Conservation (phyloP, 2,888 invertebrate species). For the Aquatica leii region DNA sequence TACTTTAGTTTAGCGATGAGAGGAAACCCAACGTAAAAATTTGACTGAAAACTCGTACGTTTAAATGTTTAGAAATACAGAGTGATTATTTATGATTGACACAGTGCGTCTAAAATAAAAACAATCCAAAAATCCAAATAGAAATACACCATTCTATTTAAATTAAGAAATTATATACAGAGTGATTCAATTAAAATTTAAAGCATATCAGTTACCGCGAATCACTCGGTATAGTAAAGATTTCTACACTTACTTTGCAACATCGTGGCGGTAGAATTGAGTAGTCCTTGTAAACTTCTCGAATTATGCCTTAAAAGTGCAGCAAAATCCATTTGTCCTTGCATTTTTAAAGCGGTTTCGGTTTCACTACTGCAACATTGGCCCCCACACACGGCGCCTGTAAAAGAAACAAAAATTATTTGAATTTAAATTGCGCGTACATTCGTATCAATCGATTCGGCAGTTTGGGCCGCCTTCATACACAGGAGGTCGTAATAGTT, state of each 20-base stretch:
- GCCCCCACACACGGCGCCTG: conserved; percentile 70
- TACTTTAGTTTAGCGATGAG: too few species aligned
- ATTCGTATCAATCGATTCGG: background rate
- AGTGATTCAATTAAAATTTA: too few species aligned
- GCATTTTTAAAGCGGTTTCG: conserved; percentile 68
- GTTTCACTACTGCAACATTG: conserved; percentile 74
- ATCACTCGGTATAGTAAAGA: too few species aligned
- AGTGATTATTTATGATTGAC: too few species aligned
- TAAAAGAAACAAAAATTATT: conserved; percentile 38
- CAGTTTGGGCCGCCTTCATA: background rate
- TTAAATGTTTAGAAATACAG: too few species aligned
- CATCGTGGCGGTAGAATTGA: conserved; percentile 76
- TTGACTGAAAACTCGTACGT: too few species aligned
- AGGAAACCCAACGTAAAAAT: too few species aligned
- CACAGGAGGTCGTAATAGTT: conserved; percentile 11
- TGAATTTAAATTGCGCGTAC: background rate
- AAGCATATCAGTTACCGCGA: too few species aligned
- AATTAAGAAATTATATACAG: too few species aligned
- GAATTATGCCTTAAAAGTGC: conserved; percentile 75
- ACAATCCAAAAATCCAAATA: too few species aligned
- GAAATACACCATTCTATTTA: too few species aligned
- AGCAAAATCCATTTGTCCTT: conserved; percentile 72
- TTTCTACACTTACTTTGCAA: conserved; percentile 80
- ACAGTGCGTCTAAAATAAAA: too few species aligned
- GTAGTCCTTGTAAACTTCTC: conserved; percentile 76